These are phyloP conservation scores for Dascyllus trimaculatus DNA, from an alignment of 2,113 vertebrate species.

Conservation along the genomic window DNA sequence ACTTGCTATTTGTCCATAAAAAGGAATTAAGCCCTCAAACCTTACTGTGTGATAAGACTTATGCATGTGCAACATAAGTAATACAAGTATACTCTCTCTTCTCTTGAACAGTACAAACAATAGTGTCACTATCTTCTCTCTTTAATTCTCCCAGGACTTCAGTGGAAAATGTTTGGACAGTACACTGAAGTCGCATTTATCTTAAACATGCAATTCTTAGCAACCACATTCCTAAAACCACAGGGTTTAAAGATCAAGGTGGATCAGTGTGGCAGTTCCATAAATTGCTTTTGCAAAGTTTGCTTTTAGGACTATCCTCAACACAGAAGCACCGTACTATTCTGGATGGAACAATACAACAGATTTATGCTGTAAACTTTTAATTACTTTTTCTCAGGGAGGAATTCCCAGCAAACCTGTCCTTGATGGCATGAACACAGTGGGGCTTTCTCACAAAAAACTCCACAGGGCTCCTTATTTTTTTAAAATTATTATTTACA, in stretches of 20 bases:
- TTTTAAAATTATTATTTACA: too few species aligned
- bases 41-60: not conserved
- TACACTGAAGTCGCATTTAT: not conserved
- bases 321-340: not conserved
- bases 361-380: too few species aligned
- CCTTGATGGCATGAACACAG: too few species aligned
- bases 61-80: not conserved
- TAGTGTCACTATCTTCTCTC: not conserved
- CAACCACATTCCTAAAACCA: not conserved
- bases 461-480: too few species aligned
- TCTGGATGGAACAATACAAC: not conserved
- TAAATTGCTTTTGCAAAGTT: not conserved
- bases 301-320: not conserved
- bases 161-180: not conserved
- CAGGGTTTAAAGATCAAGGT: not conserved
- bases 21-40: not conserved
- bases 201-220: not conserved
- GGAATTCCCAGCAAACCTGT: too few species aligned
- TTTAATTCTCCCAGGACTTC: not conserved
- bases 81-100: not conserved
- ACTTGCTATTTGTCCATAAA: too few species aligned
- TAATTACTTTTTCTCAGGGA: too few species aligned
- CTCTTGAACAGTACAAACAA: not conserved
- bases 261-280: not conserved
- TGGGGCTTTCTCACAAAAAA: too few species aligned